A percentile compares a stretch with the other conserved stretches of the same genome.
Evolutionary conservation across 2,888 invertebrate species (phyloP).

Genomic region (Halictus quadricinctus): DNA sequence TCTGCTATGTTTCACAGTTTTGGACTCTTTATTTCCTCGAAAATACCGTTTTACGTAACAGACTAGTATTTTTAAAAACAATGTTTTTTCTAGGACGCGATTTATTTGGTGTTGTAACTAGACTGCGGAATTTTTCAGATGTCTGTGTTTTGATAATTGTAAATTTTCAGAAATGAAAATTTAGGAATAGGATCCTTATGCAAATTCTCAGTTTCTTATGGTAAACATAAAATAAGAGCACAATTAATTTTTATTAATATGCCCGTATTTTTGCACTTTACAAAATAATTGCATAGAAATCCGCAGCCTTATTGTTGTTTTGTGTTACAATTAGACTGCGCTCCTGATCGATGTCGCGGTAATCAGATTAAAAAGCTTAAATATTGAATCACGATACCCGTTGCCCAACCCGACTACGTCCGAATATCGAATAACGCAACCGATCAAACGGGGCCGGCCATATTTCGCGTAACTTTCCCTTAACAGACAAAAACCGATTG

Average conservation of each 20-base stretch:
- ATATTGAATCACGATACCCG: slow-evolving; percentile 7
- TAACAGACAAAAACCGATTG: slow-evolving; percentile 25
- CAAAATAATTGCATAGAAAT: not conserved
- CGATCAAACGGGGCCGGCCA: not conserved
- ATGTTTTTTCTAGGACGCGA: not conserved
- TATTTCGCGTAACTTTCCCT: slow-evolving; percentile 32
- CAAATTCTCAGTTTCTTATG: not conserved
- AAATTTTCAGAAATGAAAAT: not conserved
- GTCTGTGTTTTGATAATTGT: no score
- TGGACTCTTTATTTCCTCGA: not conserved
- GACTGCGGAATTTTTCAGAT: no score
- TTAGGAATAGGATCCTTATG: not conserved
- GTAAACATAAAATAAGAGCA: not conserved
- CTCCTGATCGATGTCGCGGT: not conserved
- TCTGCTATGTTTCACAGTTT: not conserved
- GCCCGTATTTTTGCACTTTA: not conserved
- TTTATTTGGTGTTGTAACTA: no score
- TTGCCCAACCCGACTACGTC: not conserved
- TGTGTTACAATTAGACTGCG: not conserved
- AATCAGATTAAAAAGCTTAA: not conserved
- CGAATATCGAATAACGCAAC: slow-evolving; percentile 11
- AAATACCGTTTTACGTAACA: not conserved
- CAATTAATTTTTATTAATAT: not conserved
- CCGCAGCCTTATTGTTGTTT: not conserved
- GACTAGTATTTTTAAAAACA: not conserved